Evolutionary conservation across 1,140 invertebrate genomes (phyloP).

Genomic region (Phymastichus coffea): DNA sequence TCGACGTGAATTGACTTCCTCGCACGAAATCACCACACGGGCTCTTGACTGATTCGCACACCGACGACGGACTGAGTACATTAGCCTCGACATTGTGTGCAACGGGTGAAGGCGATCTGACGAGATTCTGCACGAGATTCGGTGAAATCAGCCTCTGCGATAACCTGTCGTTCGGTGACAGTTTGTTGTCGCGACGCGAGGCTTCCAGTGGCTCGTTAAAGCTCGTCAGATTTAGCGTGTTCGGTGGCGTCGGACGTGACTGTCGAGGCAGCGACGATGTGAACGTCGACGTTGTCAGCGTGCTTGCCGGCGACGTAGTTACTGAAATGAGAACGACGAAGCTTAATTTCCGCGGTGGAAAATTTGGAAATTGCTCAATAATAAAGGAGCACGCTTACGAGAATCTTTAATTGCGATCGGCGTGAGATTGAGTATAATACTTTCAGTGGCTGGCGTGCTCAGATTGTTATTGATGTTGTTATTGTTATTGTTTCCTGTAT

Average conservation of each 20-base stretch:
- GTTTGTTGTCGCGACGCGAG: constrained; percentile 40
- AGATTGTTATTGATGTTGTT: constrained; percentile 44
- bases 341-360: too few relatives aligned
- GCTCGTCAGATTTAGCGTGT: constrained; percentile 71
- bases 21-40: constrained; percentile 36
- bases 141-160: constrained; percentile 52
- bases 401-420: constrained; percentile 58
- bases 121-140: constrained; percentile 50
- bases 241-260: constrained; percentile 77
- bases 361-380: too few relatives aligned
- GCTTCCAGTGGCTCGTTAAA: constrained; percentile 52
- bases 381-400: constrained; percentile 4
- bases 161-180: constrained; percentile 47
- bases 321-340: constrained; percentile 36
- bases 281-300: constrained; percentile 46
- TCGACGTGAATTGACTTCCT: constrained; percentile 39
- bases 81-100: constrained; percentile 58
- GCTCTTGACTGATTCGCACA: constrained; percentile 33
- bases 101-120: constrained; percentile 49
- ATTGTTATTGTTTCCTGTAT: constrained; percentile 49
- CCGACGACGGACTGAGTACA: constrained; percentile 57
- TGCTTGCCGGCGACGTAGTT: constrained; percentile 44
- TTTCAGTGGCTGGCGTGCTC: constrained; percentile 57
- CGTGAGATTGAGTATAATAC: constrained; percentile 74
- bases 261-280: constrained; percentile 55